Base-by-base conservation (phyloP, 2,888 invertebrate species). In the Tenthredo scrophulariae region DNA sequence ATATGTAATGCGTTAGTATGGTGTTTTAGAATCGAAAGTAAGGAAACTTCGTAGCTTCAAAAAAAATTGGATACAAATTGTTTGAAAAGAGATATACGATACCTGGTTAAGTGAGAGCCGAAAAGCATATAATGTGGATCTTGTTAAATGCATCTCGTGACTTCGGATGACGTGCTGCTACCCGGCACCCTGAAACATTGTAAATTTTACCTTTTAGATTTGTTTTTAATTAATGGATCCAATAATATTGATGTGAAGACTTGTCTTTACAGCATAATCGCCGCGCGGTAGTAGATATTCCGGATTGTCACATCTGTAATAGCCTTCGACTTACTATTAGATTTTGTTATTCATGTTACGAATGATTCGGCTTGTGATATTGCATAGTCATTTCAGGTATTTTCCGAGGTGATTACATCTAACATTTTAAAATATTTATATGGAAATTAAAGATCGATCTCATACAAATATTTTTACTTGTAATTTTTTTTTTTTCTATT, bases 91-190 rank as follows among this genome's bases (percentile, higher is more conserved):
- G n/a, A 54, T 54, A 54, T 54, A 54, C n/a, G 54, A 54, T 88
- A 92, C 92, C 90, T 91, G 92, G 82, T 87, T 88, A n/a, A 91
- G 85, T 65, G 92, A 88, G 84, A 92, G 88, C 86, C 89, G 90
- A 82, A 92, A 85, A 84, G 92, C 91, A 87, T 92, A 92, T 37
- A 89, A 87, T 75, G 86, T 87, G 74, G 89, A 84, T 86, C 89
- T 87, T 58, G 90, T 91, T 80, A 89, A 87, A 89, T 89, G 88
- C 92, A 92, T 92, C 87, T 90, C 90, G 89, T 86, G 70, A 83
- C 15, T 50, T 65, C 29, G 83, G 83, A 83, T 83, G 83, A 50
- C 70, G 67, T 67, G 70, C 65, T 70, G 83, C 87, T 84, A 87
- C 87, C 88, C 84, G 87, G 87, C 87, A 89, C 85, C 87, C 90